phyloP scores from a whole-genome alignment of 2,113 vertebrate species.

The Megalops atlanticus region DNA sequence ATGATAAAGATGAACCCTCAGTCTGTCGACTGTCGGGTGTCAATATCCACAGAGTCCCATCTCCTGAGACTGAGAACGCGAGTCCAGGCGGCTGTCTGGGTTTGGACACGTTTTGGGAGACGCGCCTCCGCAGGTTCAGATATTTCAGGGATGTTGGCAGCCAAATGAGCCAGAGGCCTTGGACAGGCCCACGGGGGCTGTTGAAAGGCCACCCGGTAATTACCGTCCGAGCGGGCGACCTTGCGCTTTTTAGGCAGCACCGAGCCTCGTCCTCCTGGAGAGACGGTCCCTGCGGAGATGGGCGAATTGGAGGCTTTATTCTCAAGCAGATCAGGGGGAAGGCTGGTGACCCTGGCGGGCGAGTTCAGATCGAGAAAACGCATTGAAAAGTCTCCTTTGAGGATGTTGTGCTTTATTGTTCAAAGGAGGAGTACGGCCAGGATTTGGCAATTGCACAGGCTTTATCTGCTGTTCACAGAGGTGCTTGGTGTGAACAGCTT shows the following conservation, averaged over 20 bases:
- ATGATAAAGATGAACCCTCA: no score
- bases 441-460: neutral
- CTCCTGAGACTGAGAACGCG: no score
- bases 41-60: no score
- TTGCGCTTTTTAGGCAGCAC: neutral
- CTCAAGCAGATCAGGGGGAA: neutral
- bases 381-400: constrained; percentile 4
- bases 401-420: constrained; percentile 14
- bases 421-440: neutral
- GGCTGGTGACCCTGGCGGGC: neutral
- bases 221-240: neutral
- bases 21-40: no score
- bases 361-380: neutral
- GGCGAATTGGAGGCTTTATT: neutral
- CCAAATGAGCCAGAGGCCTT: neutral
- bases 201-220: neutral
- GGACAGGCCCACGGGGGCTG: neutral
- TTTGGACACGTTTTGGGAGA: no score
- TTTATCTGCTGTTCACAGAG: constrained; percentile 17
- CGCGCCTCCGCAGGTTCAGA: neutral
- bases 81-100: no score
- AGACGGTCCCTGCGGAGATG: neutral
- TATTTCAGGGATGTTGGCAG: neutral
- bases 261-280: neutral
- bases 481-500: neutral